phyloP scores from a whole-genome alignment of 2,113 vertebrate species.

The Ophthalmolycus amberensis region DNA sequence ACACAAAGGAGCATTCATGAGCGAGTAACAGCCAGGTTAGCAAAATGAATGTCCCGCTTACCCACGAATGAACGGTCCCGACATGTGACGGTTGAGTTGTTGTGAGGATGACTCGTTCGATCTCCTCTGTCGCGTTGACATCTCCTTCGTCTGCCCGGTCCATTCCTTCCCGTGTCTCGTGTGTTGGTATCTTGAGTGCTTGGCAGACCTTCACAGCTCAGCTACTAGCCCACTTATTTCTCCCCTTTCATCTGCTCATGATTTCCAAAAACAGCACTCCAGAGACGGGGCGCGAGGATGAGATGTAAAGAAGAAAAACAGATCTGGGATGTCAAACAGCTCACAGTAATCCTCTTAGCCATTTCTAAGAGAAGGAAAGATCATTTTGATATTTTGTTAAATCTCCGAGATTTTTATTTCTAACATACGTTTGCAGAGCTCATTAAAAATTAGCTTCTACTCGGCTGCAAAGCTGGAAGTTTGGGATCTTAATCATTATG shows the following conservation, averaged over 20 bases:
- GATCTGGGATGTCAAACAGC: slow-evolving; percentile 28
- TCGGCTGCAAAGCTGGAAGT: slow-evolving; percentile 30
- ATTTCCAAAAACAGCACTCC: slow-evolving; percentile 53
- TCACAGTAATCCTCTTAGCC: slow-evolving; percentile 29
- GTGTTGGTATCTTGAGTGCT: slow-evolving; percentile 77
- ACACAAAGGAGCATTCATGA: neutral
- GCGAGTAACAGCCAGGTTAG: neutral
- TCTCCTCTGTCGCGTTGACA: neutral
- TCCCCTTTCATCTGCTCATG: slow-evolving; percentile 56
- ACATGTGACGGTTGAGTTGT: too few relatives aligned
- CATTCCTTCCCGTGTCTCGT: slow-evolving; percentile 12
- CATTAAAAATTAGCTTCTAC: slow-evolving; percentile 70
- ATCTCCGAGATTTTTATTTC: slow-evolving; percentile 46
- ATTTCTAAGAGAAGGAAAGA: neutral
- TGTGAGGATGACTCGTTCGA: neutral
- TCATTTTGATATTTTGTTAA: slow-evolving; percentile 33
- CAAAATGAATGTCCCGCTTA: neutral
- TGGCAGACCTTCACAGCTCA: slow-evolving; percentile 72
- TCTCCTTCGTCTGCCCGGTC: slow-evolving; percentile 17
- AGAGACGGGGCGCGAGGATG: slow-evolving; percentile 32
- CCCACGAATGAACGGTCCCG: neutral
- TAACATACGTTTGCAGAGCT: slow-evolving; percentile 48
- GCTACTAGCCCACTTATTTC: slow-evolving; percentile 5
- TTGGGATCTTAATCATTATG: slow-evolving; percentile 53
- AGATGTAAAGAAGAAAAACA: slow-evolving; percentile 44